Conservation (phyloP, 2,797 vertebrate genomes). For the Microctenopoma lineatum region DNA sequence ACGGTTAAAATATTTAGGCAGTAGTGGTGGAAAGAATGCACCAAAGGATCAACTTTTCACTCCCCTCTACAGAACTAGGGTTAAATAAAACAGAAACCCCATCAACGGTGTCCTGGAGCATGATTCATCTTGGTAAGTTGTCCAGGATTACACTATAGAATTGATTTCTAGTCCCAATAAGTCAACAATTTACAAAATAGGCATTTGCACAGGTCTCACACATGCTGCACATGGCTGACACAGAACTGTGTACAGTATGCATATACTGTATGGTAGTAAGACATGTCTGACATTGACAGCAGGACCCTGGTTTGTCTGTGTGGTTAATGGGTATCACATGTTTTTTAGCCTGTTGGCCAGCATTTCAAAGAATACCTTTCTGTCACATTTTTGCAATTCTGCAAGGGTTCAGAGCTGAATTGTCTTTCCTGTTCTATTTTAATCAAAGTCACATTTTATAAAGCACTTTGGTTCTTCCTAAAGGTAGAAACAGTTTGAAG, state of each 20-base stretch:
- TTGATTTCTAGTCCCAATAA: not conserved
- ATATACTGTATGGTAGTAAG: not conserved
- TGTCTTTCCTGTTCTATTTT: not conserved
- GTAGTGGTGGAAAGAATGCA: too few relatives aligned
- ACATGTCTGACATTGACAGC: not conserved
- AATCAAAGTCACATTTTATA: not conserved
- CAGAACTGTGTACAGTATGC: not conserved
- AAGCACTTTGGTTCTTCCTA: not conserved
- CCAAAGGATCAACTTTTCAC: too few relatives aligned
- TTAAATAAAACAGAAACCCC: too few relatives aligned
- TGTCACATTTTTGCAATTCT: not conserved
- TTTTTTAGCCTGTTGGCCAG: not conserved
- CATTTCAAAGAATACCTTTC: not conserved
- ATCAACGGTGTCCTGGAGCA: too few relatives aligned
- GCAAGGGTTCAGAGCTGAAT: not conserved
- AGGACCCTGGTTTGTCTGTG: not conserved
- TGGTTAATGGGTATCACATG: constrained; percentile 1
- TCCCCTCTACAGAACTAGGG: too few relatives aligned
- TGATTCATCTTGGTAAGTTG: too few relatives aligned
- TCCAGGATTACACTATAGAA: not conserved
- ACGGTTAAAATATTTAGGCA: too few relatives aligned
- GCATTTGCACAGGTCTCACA: not conserved
- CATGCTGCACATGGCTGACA: not conserved
- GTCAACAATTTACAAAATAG: not conserved
- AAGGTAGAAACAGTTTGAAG: not conserved